Evolutionary conservation across 2,797 vertebrate genomes (phyloP).

Genomic region (Falco cherrug): DNA sequence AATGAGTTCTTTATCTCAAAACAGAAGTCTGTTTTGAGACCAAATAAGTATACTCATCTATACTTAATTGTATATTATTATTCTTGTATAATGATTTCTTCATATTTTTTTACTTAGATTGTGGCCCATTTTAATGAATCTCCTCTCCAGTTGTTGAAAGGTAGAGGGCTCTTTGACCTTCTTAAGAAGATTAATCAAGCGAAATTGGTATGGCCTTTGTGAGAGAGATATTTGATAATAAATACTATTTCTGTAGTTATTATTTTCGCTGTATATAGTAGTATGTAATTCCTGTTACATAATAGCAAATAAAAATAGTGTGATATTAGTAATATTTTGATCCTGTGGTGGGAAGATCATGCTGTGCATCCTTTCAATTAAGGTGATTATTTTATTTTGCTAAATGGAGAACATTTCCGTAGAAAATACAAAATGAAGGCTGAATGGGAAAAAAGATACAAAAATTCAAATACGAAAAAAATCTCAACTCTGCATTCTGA

Average conservation of each 20-base stretch:
- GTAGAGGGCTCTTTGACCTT: background rate
- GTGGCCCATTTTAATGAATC: background rate
- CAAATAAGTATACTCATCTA: background rate
- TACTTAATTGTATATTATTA: background rate
- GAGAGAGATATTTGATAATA: background rate
- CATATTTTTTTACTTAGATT: background rate
- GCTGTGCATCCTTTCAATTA: conserved; percentile 13
- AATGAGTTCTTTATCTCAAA: background rate
- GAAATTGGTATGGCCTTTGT: background rate
- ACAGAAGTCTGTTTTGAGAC: background rate
- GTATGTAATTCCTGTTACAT: background rate
- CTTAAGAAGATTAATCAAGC: background rate
- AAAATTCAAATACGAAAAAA: background rate
- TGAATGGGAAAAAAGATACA: background rate
- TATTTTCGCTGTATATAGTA: background rate
- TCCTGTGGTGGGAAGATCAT: background rate
- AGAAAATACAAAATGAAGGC: background rate
- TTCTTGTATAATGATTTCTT: background rate
- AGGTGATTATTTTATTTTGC: conserved; percentile 11
- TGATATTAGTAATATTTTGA: background rate
- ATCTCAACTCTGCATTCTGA: background rate
- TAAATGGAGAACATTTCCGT: background rate
- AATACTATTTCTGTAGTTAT: background rate
- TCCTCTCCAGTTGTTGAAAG: background rate
- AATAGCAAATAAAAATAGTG: background rate